Conservation (phyloP, 2,113 vertebrate species). For the Prochilodus magdalenae region DNA sequence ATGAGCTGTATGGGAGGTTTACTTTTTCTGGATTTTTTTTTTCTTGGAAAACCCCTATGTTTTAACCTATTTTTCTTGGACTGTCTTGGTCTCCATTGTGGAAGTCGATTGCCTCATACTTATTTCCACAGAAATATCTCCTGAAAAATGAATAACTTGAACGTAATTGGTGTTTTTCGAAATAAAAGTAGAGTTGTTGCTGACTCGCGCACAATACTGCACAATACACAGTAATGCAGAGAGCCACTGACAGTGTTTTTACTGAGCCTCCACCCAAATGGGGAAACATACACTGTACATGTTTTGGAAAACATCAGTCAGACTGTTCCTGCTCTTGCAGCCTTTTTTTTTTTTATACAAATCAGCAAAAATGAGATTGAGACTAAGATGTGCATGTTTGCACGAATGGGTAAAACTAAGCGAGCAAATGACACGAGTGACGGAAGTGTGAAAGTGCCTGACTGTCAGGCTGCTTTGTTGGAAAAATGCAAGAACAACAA, state of each 20-base stretch:
- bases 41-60: no score
- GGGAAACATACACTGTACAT: conserved; percentile 17
- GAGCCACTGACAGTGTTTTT: neutral
- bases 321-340: neutral
- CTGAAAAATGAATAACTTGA: no score
- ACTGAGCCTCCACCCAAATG: neutral
- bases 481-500: conserved; percentile 17
- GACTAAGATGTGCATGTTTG: neutral
- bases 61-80: no score
- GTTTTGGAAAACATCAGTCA: conserved; percentile 39
- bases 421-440: conserved; percentile 9
- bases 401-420: neutral
- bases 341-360: conserved; percentile 2
- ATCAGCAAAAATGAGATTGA: conserved; percentile 19
- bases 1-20: no score
- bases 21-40: no score
- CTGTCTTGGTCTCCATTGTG: no score
- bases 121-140: no score
- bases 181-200: no score
- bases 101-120: no score
- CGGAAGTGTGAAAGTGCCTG: conserved; percentile 21
- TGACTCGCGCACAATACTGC: no score
- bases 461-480: conserved; percentile 11
- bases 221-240: neutral
- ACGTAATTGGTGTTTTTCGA: no score